phyloP scores from a whole-genome alignment of 2,888 invertebrate species.

The Acleris emargana region DNA sequence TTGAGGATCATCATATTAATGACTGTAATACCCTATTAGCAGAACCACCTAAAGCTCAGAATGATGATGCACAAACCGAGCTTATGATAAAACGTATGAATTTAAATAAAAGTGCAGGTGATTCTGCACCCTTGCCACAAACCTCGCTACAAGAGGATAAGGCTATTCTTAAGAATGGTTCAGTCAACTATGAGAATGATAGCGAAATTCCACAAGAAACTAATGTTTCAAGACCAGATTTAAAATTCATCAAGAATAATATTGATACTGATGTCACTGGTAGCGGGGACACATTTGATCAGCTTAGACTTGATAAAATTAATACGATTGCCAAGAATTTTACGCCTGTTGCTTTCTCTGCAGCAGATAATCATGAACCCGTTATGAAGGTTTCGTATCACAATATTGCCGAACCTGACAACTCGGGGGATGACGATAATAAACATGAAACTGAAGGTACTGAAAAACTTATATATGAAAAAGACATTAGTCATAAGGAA shows the following conservation, averaged over 20 bases:
- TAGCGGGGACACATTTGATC: not conserved
- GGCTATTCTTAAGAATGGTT: not conserved
- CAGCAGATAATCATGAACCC: not conserved
- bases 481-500: constrained; percentile 23
- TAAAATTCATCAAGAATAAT: not conserved
- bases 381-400: not conserved
- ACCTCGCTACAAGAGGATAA: constrained; percentile 1
- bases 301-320: not conserved
- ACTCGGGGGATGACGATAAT: constrained; percentile 5
- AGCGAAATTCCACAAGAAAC: not conserved
- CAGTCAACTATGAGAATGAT: not conserved
- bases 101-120: constrained; percentile 36
- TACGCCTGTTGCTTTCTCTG: not conserved
- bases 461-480: constrained; percentile 34
- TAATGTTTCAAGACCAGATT: not conserved
- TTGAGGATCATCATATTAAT: constrained; percentile 10
- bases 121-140: not conserved
- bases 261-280: not conserved
- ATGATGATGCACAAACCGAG: constrained; percentile 8
- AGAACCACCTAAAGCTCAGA: not conserved
- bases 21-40: constrained; percentile 7
- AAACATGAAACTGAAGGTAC: constrained; percentile 37
- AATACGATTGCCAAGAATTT: not conserved
- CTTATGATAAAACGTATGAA: not conserved
- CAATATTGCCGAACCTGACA: constrained; percentile 5